These are phyloP conservation scores for Bubo bubo DNA, from an alignment of 2,113 vertebrate species.

Conservation along the genomic window DNA sequence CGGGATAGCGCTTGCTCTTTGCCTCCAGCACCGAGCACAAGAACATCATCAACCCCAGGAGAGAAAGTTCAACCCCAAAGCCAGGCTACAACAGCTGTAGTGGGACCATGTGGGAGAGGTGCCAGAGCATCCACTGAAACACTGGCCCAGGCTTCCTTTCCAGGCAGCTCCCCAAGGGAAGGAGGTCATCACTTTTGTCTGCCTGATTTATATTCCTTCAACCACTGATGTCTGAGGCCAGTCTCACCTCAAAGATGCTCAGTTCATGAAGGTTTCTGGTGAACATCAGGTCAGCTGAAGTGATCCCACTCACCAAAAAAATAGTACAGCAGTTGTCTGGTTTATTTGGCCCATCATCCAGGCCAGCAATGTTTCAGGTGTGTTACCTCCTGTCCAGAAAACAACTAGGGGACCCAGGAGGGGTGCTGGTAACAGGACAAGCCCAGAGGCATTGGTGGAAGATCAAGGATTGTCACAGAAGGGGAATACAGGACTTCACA, in stretches of 20 bases:
- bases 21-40: not conserved
- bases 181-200: not conserved
- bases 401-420: not conserved
- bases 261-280: not conserved
- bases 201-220: not conserved
- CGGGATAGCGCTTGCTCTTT: fast-evolving
- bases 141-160: not conserved
- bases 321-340: not conserved
- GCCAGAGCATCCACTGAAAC: not conserved
- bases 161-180: not conserved
- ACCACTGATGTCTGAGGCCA: not conserved
- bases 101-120: not conserved
- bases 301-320: not conserved
- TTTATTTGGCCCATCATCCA: not conserved
- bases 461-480: not conserved
- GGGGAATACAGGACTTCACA: not conserved
- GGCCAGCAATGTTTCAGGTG: not conserved
- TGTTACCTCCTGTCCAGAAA: not conserved
- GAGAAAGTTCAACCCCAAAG: not conserved
- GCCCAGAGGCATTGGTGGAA: not conserved
- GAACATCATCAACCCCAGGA: not conserved
- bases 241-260: not conserved
- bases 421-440: not conserved
- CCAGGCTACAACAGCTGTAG: not conserved
- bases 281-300: not conserved